Evolutionary conservation across 2,113 vertebrate genomes (phyloP).

Genomic region (Gobius niger): DNA sequence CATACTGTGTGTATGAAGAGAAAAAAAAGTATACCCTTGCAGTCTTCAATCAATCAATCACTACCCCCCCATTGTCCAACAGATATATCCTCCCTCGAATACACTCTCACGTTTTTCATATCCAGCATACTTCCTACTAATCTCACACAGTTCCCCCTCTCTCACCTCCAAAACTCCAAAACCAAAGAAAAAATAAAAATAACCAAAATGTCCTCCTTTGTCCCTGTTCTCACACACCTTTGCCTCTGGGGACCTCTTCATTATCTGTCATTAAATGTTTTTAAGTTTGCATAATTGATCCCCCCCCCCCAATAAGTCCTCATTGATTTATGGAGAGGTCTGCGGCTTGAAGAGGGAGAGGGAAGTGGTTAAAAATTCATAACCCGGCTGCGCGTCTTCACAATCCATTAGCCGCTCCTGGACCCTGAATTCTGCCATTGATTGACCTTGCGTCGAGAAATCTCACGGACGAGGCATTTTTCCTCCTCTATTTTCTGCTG

Average conservation of each 20-base stretch:
- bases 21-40: background rate
- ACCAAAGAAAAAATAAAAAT: no score
- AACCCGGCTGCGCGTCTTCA: conserved; percentile 89
- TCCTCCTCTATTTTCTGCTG: conserved; percentile 67
- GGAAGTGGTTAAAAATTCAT: conserved; percentile 97
- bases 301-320: conserved; percentile 91
- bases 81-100: no score
- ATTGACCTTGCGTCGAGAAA: conserved; percentile 93
- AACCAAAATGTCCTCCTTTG: conserved; percentile 57
- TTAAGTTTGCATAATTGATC: conserved; percentile 99
- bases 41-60: background rate
- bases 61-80: no score
- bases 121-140: background rate
- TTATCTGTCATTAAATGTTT: conserved; percentile 99
- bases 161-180: conserved; percentile 8
- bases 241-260: conserved; percentile 86
- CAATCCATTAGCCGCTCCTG: conserved; percentile 97
- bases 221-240: conserved; percentile 28
- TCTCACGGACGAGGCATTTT: conserved; percentile 84
- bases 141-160: conserved; percentile 9
- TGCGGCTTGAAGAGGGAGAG: conserved; percentile 80
- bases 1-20: no score
- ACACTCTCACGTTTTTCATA: background rate
- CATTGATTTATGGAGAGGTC: conserved; percentile 97
- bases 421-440: conserved; percentile 89